phyloP scores from a whole-genome alignment of 1,140 invertebrate genomes.

The Philopotamus ludificatus region DNA sequence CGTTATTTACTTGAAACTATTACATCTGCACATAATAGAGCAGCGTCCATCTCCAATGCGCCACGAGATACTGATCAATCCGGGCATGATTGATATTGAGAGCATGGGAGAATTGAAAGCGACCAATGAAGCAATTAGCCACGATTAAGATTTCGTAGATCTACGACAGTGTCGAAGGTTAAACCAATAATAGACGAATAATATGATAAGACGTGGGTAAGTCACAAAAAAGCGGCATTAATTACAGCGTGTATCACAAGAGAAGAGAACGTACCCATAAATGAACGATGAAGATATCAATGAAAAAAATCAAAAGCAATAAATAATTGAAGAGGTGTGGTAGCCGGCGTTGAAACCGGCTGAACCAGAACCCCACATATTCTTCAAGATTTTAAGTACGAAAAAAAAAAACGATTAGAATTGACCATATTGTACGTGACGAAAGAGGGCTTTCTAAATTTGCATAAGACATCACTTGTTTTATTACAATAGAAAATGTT shows the following conservation, averaged over 20 bases:
- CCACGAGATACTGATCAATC: not conserved
- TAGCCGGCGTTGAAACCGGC: conserved; percentile 2
- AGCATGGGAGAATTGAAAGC: not conserved
- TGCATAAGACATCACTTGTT: too few relatives aligned
- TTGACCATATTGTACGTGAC: too few relatives aligned
- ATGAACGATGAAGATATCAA: conserved; percentile 21
- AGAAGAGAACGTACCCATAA: not conserved
- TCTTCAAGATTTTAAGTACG: too few relatives aligned
- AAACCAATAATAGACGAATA: too few relatives aligned
- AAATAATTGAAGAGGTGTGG: conserved; percentile 17
- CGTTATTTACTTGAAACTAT: conserved; percentile 14
- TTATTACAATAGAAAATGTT: too few relatives aligned
- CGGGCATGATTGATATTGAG: not conserved
- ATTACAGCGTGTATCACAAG: not conserved
- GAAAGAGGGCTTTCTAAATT: too few relatives aligned
- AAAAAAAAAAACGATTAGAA: too few relatives aligned
- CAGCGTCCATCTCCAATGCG: not conserved
- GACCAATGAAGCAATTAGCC: not conserved
- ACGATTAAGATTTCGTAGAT: too few relatives aligned
- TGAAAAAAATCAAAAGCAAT: conserved; percentile 22
- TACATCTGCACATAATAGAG: not conserved
- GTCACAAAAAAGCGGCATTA: conserved; percentile 1
- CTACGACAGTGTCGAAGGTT: too few relatives aligned
- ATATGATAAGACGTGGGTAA: too few relatives aligned
- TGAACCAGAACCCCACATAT: too few relatives aligned